Evolutionary conservation across 2,888 invertebrate genomes (phyloP).

Genomic region (Ethmia dodecea): DNA sequence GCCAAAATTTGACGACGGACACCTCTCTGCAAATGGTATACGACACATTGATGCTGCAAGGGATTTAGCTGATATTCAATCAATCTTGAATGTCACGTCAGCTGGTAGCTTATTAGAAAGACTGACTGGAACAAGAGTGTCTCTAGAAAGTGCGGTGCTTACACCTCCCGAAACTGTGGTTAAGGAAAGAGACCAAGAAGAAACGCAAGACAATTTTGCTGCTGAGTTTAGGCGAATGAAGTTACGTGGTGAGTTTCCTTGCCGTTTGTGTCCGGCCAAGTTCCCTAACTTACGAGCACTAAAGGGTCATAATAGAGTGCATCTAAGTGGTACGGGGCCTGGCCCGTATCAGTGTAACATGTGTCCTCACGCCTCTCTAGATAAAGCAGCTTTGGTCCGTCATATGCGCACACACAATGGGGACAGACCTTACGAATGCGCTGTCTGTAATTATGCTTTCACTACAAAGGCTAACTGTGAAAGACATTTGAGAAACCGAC

Average conservation of each 20-base stretch:
- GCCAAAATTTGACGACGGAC: constrained; percentile 59
- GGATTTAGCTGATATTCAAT: constrained; percentile 91
- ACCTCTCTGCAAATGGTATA: constrained; percentile 52
- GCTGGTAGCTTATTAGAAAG: constrained; percentile 81
- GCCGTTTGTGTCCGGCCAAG: constrained; percentile 90
- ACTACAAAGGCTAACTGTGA: constrained; percentile 99
- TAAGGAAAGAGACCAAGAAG: constrained; percentile 75
- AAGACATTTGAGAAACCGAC: constrained; percentile 93
- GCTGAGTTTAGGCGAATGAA: constrained; percentile 94
- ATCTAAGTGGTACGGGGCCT: constrained; percentile 85
- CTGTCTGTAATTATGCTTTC: constrained; percentile 96
- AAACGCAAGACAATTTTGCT: constrained; percentile 89
- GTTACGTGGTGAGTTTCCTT: constrained; percentile 92
- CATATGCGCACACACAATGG: constrained; percentile 97
- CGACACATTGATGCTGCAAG: constrained; percentile 78
- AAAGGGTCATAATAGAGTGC: constrained; percentile 93
- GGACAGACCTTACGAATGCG: constrained; percentile 95
- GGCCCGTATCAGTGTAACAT: constrained; percentile 95
- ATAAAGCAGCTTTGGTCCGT: constrained; percentile 93
- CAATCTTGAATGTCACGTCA: constrained; percentile 88
- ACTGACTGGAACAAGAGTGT: constrained; percentile 66
- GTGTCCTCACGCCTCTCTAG: constrained; percentile 92
- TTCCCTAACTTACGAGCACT: constrained; percentile 93
- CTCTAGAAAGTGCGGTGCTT: constrained; percentile 58
- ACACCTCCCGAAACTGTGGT: constrained; percentile 62